Evolutionary conservation across 2,113 vertebrate species (phyloP), one percentile per base, ranked within the genome.

Genomic region (Motacilla alba): DNA sequence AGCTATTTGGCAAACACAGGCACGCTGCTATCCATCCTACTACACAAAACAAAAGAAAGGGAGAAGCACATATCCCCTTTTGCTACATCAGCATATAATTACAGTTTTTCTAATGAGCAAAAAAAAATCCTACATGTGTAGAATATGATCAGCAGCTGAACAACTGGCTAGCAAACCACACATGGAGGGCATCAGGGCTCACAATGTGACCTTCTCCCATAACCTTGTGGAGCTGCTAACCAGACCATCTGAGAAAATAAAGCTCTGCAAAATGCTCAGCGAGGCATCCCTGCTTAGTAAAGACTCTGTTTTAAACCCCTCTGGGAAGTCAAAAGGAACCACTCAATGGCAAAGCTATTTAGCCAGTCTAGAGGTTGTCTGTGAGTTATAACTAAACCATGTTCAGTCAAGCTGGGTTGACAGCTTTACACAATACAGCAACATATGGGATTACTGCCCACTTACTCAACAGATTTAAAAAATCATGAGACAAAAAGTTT

Each of bases 161-260:
- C 56, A 94, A 60, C 47, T 55, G 67, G 22, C 14, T 80, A 80
- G 63, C 15, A 41, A 41, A 58, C 46, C 39, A 44, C 77, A 83
- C 49, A 67, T 0, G 20, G 80, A 94, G 64, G 76, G 83, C 82
- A 95, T 50, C 82, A 83, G 46, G 67, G 82, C 72, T 80, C 79
- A 67, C 67, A 49, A 47, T 41, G 43, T 4, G 49, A 91, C 85
- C 75, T 90, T 90, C 92, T 92, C 92, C 44, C 72, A 76, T 43
- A 95, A 77, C 75, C 87, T 77, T 68, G 18, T 20, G 41, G 87
- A 83, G 50, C 70, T 88, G 76, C 44, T 91, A 68, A 94, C 59
- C 50, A 91, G 78, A 91, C 70, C 78, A 83, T 75, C 85, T 86
- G 92, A 95, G 75, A 93, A 95, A 94, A 96, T 74, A 93, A 94